These are phyloP conservation scores for Oceanodroma leucorhoa DNA, from an alignment of 2,797 vertebrate species.

Conservation along the genomic window DNA sequence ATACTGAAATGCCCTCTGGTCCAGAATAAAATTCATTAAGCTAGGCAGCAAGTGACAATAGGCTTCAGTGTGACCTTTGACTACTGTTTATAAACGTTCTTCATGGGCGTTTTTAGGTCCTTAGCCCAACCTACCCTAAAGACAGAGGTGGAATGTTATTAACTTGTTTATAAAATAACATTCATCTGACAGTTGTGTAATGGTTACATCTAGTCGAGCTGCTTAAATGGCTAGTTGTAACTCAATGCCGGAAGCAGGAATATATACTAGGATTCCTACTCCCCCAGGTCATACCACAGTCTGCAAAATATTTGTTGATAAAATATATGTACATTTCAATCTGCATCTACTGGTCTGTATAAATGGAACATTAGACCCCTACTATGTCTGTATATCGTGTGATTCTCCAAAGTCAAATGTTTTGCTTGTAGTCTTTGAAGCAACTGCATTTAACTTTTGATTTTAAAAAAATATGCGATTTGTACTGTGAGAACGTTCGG, in stretches of 20 bases:
- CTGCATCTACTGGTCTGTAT: neutral
- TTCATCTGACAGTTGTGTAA: neutral
- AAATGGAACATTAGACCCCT: neutral
- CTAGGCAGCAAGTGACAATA: neutral
- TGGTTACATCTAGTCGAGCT: neutral
- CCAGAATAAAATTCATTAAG: neutral
- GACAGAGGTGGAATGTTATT: neutral
- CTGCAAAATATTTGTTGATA: neutral
- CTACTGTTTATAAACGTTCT: neutral
- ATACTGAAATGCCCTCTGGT: neutral
- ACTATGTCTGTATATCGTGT: fast-evolving
- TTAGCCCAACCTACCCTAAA: neutral
- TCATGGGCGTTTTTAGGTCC: neutral
- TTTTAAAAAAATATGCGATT: fast-evolving
- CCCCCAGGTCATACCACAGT: neutral
- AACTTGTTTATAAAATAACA: neutral
- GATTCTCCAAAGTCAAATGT: neutral
- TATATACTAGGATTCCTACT: neutral
- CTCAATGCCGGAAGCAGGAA: neutral
- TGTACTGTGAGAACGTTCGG: neutral
- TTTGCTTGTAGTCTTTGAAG: neutral
- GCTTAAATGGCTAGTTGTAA: neutral
- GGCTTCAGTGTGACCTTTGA: neutral
- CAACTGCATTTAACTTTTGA: neutral
- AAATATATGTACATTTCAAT: neutral